Base-by-base conservation (phyloP, 2,888 invertebrate species). In the Abrostola tripartita region DNA sequence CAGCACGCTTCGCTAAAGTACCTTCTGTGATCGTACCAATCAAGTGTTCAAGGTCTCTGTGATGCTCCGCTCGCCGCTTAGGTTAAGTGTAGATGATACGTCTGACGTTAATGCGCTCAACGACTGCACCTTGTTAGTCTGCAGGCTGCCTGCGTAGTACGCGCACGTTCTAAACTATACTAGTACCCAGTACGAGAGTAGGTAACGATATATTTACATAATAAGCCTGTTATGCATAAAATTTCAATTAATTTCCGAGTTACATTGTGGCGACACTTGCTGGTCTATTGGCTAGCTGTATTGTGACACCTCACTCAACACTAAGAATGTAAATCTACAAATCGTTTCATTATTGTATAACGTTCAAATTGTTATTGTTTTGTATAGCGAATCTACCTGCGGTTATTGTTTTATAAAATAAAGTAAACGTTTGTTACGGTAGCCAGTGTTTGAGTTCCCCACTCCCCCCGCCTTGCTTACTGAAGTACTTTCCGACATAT, bases 341-440 rank as follows among this genome's bases (percentile, higher is more conserved):
- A 57, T 61, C 57, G 42, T 67, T 52, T 68, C 42, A 44, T 37
- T 49, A 59, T 41, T 47, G 47, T 24, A 7, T 49, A 12, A 37
- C 10, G 55, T 60, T 55, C 50, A 47, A 49, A 50, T 36, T 40
- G 57, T 71, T 58, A 44, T 57, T 37, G 10, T 57, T 58, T 58
- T 57, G 36, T 60, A 44, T 52, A 60, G 24, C 24, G 9, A 65
- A n/a, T 49, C 47, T 57, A 60, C 57, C 53, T 67, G 53, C 63
- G 60, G 61, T 67, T 67, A 61, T 61, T 52, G 37, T 56, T 58
- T 68, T 64, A 11, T 72, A 59, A 50, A 52, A 40, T 64, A 42
- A 61, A 76, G 67, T 74, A 74, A 76, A 76, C 37, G 53, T 64
- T 65, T 76, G 47, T 54, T 50, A 65, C 53, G 40, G 61, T 50